Evolutionary conservation across 92 coral and sea anemone species (phyloP), one percentile per base, ranked within the genome.

Genomic region (Phenganax stokvisi): DNA sequence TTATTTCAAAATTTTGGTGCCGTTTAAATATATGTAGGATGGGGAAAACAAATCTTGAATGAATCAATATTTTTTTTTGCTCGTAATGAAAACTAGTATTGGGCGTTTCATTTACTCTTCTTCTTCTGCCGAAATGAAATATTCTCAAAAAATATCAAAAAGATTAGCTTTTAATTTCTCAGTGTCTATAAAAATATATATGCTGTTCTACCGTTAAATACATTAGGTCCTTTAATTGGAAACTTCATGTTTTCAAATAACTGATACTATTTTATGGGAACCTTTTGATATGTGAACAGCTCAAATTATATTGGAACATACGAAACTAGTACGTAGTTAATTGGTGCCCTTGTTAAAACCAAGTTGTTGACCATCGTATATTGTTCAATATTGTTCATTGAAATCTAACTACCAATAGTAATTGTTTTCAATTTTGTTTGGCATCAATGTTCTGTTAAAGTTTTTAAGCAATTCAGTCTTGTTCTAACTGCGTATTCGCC

Each of bases 1-100:
- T 37, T 68, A 68, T 68, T 68, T 68, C 73, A 8, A 68, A 68
- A 68, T 68, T 64, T 68, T 68, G 53, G 47, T 68, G 53, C 54
- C 7, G 47, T 37, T 10, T 68, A 61, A 15, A 28, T 51, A 68
- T 68, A 37, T 12, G 47, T 2, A 68, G 73, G 47, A 68, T 68
- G 73, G 13, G 20, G 52, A 37, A 53, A 10, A 37, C 29, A 27
- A 68, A 68, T 30, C 5, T 10, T 10, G 7, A 12, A 37, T 37
- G 5, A 37, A 37, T 37, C 47, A 59, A 25, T 59, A 3, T 10
- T n/a, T 17, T 59, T 59, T 59, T 25, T 6, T 59, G 16, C 20
- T n/a, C 20, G 7, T 6, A 59, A 59, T n/a, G 20, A 13, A 59
- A 58, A 59, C 5, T 59, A 13, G 17, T 59, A 37, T 64, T 29